phyloP scores from a whole-genome alignment of 2,797 vertebrate species.

The Alosa sapidissima region DNA sequence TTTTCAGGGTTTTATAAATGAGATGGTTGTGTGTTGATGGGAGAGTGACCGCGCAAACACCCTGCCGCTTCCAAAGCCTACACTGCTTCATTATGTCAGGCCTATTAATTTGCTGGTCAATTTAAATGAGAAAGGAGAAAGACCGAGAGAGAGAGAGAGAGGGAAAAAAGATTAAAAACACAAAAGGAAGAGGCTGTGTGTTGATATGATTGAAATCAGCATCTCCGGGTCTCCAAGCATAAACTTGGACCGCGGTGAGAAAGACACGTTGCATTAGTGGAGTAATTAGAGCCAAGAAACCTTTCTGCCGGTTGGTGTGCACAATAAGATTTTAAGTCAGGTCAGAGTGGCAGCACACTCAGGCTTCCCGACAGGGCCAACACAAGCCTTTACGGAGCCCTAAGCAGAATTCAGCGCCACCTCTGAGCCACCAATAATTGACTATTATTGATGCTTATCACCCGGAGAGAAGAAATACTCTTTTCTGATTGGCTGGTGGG shows the following conservation, averaged over 20 bases:
- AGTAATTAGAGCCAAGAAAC: too few relatives aligned
- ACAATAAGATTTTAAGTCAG: not conserved
- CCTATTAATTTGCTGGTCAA: constrained; percentile 19
- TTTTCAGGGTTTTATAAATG: not conserved
- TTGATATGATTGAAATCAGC: not conserved
- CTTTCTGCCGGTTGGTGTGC: too few relatives aligned
- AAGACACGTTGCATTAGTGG: not conserved
- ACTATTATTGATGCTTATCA: too few relatives aligned
- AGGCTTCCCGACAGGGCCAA: too few relatives aligned
- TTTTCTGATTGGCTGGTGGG: too few relatives aligned
- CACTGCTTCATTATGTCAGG: constrained; percentile 1
- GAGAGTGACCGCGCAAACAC: constrained; percentile 4
- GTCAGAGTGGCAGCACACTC: not conserved
- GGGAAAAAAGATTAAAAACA: constrained; percentile 21
- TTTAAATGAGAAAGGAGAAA: constrained; percentile 18
- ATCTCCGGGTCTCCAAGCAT: not conserved
- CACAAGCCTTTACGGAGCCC: too few relatives aligned
- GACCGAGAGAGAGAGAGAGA: not conserved
- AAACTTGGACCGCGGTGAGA: not conserved
- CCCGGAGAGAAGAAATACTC: too few relatives aligned
- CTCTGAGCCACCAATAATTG: too few relatives aligned
- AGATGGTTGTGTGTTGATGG: constrained; percentile 23
- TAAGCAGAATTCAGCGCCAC: too few relatives aligned
- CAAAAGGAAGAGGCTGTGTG: not conserved
- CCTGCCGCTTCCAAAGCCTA: not conserved